Conservation (phyloP, 1,140 invertebrate species). For the Musca vetustissima region DNA sequence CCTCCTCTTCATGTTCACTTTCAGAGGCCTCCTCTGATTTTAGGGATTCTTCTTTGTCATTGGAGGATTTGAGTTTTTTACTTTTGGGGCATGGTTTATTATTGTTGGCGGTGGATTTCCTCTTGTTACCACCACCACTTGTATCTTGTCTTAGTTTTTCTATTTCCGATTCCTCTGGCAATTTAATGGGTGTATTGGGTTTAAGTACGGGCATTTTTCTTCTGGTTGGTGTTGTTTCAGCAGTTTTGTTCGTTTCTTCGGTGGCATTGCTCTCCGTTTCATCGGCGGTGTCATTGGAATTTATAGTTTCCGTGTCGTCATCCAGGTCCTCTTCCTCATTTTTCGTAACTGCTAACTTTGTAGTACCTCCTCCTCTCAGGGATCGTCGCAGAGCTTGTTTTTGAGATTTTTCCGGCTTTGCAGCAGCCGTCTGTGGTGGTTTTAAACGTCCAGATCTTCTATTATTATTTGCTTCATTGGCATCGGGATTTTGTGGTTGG, state of each 20-base stretch:
- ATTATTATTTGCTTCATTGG: no score
- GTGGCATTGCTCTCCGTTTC: slow-evolving; percentile 1
- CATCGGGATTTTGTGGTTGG: no score
- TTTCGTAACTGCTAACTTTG: no score
- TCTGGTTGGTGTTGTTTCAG: background rate
- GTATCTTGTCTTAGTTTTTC: background rate
- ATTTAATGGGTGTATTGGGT: slow-evolving; percentile 2
- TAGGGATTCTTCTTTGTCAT: background rate
- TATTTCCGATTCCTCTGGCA: background rate
- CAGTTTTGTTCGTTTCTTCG: background rate
- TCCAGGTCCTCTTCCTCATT: background rate
- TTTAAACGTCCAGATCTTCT: background rate
- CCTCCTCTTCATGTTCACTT: slow-evolving; percentile 11
- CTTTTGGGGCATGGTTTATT: background rate
- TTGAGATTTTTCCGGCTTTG: background rate
- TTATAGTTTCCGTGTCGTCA: background rate
- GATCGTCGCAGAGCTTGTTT: background rate
- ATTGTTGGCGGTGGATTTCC: background rate
- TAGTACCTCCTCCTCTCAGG: no score
- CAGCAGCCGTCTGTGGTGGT: background rate
- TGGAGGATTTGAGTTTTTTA: background rate
- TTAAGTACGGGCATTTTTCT: background rate
- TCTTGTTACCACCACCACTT: background rate
- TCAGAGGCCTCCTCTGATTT: background rate
- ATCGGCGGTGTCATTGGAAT: background rate